Base-by-base conservation (phyloP, 2,797 vertebrate genomes). In the Carduelis carduelis region DNA sequence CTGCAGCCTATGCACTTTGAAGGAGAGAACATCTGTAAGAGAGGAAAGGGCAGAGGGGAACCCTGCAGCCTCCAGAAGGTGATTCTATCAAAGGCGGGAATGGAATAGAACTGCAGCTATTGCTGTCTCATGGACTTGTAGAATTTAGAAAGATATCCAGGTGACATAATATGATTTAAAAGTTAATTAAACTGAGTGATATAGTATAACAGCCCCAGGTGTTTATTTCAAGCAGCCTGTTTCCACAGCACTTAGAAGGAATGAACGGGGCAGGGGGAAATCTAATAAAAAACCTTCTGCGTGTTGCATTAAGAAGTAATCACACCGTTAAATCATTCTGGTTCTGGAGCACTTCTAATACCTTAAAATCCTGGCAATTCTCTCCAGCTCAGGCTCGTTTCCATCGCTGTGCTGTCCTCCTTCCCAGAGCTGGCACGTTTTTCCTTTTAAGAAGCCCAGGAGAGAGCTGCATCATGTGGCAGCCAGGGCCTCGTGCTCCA, bases 121-220 rank as follows among this genome's bases (percentile, higher is more conserved):
- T 3, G 5, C 71, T 78, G 59, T 46, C 56, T 82, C 47, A 49
- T 8, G 64, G 22, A 61, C 75, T 41, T 49, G 37, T 5, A 88
- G 59, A 96, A 93, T 82, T 76, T 61, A 96, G 92, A 87, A 95
- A 72, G 85, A 53, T 30, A 95, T 76, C 74, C 15, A 44, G 77
- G 95, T 95, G 97, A 97, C 92, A 92, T 75, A n/a, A 77, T 60
- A 85, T 96, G 97, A 98, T 97, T 98, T 98, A 97, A 91, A 98
- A 97, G 97, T 97, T 98, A 98, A 98, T 98, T 97, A 98, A 96
- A 96, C 91, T 50, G 96, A 97, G 89, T 90, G 94, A 95, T 68
- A 95, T 20, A 93, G 70, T 85, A 59, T 76, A 96, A 96, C 91
- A 96, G 97, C 96, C 96, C 70, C 88, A 91, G 95, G 97, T 97